Evolutionary conservation across 2,797 vertebrate species (phyloP).

Genomic region (Euthynnus affinis): DNA sequence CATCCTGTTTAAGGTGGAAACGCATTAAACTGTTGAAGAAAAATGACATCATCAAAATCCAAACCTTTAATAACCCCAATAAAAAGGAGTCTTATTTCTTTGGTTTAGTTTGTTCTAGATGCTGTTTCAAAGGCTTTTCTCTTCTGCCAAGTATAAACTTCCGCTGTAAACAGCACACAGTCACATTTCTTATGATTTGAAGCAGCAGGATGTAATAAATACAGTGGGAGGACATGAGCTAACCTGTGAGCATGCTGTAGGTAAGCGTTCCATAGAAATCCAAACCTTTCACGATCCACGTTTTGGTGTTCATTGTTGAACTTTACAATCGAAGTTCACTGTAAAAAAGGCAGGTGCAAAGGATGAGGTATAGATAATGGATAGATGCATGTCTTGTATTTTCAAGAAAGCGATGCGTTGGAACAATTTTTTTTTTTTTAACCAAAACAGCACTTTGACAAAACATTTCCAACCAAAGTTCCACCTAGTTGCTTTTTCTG

Average conservation of each 20-base stretch:
- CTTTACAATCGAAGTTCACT: too few species aligned
- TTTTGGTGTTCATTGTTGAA: neutral
- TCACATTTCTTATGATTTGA: slow-evolving; percentile 30
- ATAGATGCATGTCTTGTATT: too few species aligned
- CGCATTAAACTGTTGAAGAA: neutral
- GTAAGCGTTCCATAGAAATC: slow-evolving; percentile 11
- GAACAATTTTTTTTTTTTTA: too few species aligned
- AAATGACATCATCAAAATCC: neutral
- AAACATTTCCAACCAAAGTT: too few species aligned
- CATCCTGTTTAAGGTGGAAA: neutral
- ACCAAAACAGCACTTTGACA: neutral
- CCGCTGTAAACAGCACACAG: slow-evolving; percentile 28
- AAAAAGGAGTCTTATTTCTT: slow-evolving; percentile 12
- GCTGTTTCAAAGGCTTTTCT: slow-evolving; percentile 28
- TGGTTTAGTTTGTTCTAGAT: slow-evolving; percentile 1
- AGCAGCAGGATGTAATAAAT: slow-evolving; percentile 32
- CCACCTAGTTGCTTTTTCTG: neutral
- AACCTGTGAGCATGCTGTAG: slow-evolving; percentile 42
- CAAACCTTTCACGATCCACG: neutral
- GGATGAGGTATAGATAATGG: too few species aligned
- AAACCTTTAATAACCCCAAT: slow-evolving; percentile 18
- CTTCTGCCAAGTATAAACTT: slow-evolving; percentile 34
- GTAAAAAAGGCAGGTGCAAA: too few species aligned
- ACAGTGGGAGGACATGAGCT: neutral
- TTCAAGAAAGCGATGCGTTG: neutral